Evolutionary conservation across 2,113 vertebrate species (phyloP).

Genomic region (Ictalurus furcatus): DNA sequence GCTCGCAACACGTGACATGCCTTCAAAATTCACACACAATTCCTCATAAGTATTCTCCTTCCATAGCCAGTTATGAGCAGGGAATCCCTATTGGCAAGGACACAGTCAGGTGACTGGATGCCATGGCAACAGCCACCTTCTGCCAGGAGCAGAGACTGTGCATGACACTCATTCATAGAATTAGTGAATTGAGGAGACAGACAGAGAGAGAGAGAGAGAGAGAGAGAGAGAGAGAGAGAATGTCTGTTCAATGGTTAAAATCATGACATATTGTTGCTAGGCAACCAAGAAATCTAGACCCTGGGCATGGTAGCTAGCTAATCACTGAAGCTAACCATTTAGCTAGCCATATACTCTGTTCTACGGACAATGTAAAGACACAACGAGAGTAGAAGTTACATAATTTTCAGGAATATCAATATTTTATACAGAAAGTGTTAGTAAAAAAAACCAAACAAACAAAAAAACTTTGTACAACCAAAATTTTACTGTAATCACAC

Average conservation of each 20-base stretch:
- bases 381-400: background rate
- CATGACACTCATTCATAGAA: conserved; percentile 36
- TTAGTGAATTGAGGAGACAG: background rate
- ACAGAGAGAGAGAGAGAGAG: background rate
- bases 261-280: background rate
- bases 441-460: background rate
- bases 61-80: conserved; percentile 51
- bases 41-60: conserved; percentile 34
- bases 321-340: background rate
- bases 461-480: background rate
- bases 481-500: background rate
- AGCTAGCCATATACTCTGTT: background rate
- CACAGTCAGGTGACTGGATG: conserved; percentile 58
- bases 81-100: conserved; percentile 61
- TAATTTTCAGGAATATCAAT: background rate
- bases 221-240: background rate
- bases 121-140: conserved; percentile 57
- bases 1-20: background rate
- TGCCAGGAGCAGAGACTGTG: conserved; percentile 50
- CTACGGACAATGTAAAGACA: background rate
- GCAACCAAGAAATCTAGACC: background rate
- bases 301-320: background rate
- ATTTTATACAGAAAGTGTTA: background rate
- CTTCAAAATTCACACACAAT: conserved; percentile 9
- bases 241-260: background rate